Evolutionary conservation across 2,797 vertebrate genomes (phyloP), one percentile per base, ranked within the genome.

Genomic region (Lepilemur ruficaudatus): DNA sequence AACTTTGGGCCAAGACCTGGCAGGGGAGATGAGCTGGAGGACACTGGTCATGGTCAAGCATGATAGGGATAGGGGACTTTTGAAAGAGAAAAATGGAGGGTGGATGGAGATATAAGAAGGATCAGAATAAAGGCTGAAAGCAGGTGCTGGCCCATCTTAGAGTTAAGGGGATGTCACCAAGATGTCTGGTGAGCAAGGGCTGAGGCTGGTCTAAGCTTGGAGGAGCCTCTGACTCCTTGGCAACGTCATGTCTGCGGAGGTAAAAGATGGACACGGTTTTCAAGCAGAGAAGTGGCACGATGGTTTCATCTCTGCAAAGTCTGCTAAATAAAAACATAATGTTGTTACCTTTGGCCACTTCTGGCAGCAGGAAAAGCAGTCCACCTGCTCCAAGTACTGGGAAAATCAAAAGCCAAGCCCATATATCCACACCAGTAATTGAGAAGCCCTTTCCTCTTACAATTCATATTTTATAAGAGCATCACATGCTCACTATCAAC

Each of bases 1-100:
- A 52, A 91, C 73, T 78, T 38, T 30, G 30, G 10, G 41, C 13
- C 32, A 43, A 76, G 81, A 69, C 32, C 61, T 22, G 18, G 57
- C 20, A 35, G 57, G 18, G 50, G 18, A 43, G 43, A 11, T 14
- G 63, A 55, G 30, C 59, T 83, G 6, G 78, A 18, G 30, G 38
- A 38, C 43, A n/a, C 32, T 38, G 57, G 0, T 17, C 70, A 41
- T 0, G 1, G 57, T 28, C 11, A 17, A n/a, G 32, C 4, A 0
- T 17, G 70, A 61, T 0, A 48, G 67, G 81, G 89, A 38, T 8
- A 1, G 1, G 4, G n/a, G 78, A 38, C 43, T 67, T 79, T 23
- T 13, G 30, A 43, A 65, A 94, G 52, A 67, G 43, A 95, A 55
- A 91, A 25, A 28, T 3, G 28, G 57, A 82, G 65, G 55, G 18